Base-by-base conservation (phyloP, 2,797 vertebrate genomes). In the Chelonia mydas region DNA sequence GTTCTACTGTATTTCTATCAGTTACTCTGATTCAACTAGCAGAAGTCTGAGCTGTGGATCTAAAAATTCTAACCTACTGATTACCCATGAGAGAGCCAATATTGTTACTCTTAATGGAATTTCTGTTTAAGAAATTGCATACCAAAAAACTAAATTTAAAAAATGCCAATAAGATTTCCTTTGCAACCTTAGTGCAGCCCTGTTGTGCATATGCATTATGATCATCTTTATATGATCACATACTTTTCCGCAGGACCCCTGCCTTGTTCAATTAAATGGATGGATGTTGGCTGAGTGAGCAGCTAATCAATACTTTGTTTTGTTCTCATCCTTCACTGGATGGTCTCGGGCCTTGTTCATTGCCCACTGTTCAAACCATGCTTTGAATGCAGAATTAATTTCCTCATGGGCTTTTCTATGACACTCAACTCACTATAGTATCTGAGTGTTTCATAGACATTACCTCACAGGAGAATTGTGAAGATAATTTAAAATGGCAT, bases 351-450 rank as follows among this genome's bases (percentile, higher is more conserved):
- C 65, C 68, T 72, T 72, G 19, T 72, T 72, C 33, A 37, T 11
- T 72, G 68, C 19, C 11, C 11, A 21, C 68, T 37, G 37, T 37
- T 72, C 68, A 72, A 23, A 72, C 10, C 68, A 41, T 72, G 68
- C 68, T 72, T 1, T 89, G 5, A 6, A 6, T 47, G 45, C 19
- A 74, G 28, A 4, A 41, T 23, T 53, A 2, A 16, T 45, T 90
- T 86, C 6, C 13, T 84, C 11, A 5, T 11, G 12, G 19, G 3
- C 1, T 84, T 59, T 78, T 65, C 84, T 83, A 6, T 89, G n/a
- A 4, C 2, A 1, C 0, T 82, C 9, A 37, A n/a, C 11, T 68
- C 41, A 5, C 5, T 23, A 23, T 23, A 51, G 10, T 74, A 53
- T 15, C 1, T 55, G 33, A 37, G 4, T 51, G 86, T 79, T 51